Conservation (phyloP, 1,140 invertebrate species). For the Orchesella cincta region DNA sequence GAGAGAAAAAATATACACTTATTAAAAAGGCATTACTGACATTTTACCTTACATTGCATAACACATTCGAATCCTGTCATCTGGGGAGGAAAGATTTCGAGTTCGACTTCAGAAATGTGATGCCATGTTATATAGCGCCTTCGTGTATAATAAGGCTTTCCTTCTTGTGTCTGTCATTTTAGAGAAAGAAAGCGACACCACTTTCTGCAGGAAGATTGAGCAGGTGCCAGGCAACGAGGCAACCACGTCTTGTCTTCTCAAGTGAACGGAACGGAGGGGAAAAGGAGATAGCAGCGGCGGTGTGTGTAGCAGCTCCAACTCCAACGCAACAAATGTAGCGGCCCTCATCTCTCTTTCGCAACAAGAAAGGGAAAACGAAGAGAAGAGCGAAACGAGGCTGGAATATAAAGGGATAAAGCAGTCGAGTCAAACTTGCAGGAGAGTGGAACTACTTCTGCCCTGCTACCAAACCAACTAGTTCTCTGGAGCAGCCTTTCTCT, state of each 20-base stretch:
- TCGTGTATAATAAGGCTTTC: neutral
- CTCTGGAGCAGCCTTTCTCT: neutral
- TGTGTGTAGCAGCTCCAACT: no score
- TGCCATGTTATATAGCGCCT: neutral
- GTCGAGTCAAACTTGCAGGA: no score
- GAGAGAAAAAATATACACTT: neutral
- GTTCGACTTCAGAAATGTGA: neutral
- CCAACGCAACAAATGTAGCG: no score
- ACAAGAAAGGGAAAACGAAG: no score
- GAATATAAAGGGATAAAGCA: no score
- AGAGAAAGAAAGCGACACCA: neutral
- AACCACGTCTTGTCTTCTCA: neutral
- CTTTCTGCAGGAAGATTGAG: neutral
- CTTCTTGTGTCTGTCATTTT: neutral
- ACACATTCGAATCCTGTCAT: neutral
- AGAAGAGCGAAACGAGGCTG: no score
- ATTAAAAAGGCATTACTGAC: neutral
- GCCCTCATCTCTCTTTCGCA: no score
- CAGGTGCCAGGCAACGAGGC: neutral
- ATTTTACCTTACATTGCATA: neutral
- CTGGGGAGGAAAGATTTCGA: neutral
- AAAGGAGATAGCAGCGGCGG: neutral
- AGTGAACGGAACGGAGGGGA: neutral
- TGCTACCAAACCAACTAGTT: neutral
- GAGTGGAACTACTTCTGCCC: neutral